These are phyloP conservation scores for Carcharodon carcharias DNA, from an alignment of 2,797 vertebrate species.

Conservation along the genomic window DNA sequence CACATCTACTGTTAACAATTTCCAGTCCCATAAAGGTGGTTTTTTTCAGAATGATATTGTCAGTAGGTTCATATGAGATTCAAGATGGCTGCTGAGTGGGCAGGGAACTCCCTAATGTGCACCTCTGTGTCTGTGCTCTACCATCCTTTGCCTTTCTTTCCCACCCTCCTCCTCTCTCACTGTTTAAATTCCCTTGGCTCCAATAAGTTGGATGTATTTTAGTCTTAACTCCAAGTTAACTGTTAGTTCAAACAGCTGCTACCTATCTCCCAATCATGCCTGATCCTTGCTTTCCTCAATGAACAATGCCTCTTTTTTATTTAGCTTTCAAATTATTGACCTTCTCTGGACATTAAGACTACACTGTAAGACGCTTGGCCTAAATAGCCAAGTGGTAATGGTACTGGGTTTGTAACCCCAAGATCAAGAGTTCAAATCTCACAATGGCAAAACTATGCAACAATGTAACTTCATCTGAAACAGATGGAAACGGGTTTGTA, in stretches of 20 bases:
- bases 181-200: neutral
- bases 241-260: neutral
- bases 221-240: too few relatives aligned
- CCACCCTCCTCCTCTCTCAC: neutral
- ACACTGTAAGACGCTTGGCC: too few relatives aligned
- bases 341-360: neutral
- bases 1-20: neutral
- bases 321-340: neutral
- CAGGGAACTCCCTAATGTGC: neutral
- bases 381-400: too few relatives aligned
- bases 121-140: too few relatives aligned
- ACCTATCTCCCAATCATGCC: neutral
- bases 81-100: neutral
- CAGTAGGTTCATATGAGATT: neutral
- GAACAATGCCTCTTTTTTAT: neutral
- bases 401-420: too few relatives aligned
- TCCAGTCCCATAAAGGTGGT: neutral
- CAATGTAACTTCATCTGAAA: too few relatives aligned
- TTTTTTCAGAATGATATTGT: neutral
- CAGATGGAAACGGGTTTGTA: too few relatives aligned
- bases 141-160: neutral
- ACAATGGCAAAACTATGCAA: too few relatives aligned
- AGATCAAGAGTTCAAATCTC: too few relatives aligned
- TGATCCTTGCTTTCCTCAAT: neutral
- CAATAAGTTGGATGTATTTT: neutral